Percentiles rank a stretch among this genome's conserved stretches.
phyloP scores from a whole-genome alignment of 2,797 vertebrate genomes.

The Thripadectes ignobilis region DNA sequence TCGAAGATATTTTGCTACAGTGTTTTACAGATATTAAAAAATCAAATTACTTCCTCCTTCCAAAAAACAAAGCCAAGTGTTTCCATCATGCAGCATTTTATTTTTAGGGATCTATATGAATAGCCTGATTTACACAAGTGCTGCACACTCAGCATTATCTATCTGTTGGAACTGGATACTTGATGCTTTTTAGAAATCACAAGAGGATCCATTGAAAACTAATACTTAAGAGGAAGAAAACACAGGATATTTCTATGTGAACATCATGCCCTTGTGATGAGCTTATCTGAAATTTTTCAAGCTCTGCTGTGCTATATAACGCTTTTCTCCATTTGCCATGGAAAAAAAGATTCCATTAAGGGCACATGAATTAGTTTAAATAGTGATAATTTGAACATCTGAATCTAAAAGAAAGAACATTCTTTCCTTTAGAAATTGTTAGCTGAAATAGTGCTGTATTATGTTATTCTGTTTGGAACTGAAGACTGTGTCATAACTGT shows the following conservation, averaged over 20 bases:
- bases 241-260: conserved; percentile 51
- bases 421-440: not conserved
- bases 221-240: conserved; percentile 26
- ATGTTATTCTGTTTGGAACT: not conserved
- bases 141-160: conserved; percentile 50
- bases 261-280: conserved; percentile 32
- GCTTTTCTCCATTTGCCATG: not conserved
- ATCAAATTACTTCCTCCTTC: not conserved
- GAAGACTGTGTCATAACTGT: not conserved
- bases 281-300: conserved; percentile 13
- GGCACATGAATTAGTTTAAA: conserved; percentile 1
- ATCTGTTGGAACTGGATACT: conserved; percentile 34
- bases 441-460: not conserved
- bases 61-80: not conserved
- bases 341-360: conserved; percentile 24
- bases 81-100: conserved; percentile 30
- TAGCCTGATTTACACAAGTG: conserved; percentile 45
- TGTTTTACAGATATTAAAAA: not conserved
- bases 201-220: conserved; percentile 41
- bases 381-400: conserved; percentile 43
- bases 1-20: not conserved
- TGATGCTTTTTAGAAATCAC: conserved; percentile 38
- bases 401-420: not conserved
- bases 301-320: not conserved
- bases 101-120: conserved; percentile 57